Base-by-base conservation (phyloP, 2,113 vertebrate species). In the Brachyhypopomus occidentalis region DNA sequence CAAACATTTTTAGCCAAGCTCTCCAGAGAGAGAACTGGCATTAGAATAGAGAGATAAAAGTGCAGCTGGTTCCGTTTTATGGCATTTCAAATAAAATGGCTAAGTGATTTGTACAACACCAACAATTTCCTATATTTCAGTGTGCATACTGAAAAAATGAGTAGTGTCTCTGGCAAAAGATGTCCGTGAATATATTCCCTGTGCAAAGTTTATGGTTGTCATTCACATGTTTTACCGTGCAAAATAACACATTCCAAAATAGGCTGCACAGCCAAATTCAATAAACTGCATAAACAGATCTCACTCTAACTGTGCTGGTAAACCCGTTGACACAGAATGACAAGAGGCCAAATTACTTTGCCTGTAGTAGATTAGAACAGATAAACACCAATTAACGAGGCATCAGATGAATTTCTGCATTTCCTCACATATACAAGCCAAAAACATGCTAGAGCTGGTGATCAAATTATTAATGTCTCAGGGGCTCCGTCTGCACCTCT, bases 1-100 rank as follows among this genome's bases (percentile, higher is more conserved):
- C 55, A 75, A 74, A 72, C 30, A 62, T 78, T 66, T 56, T 22
- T 74, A 41, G 12, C 45, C 12, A 67, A 22, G 9, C 36, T 66
- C 38, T 30, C 45, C 22, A 77, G 60, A n/a, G n/a, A n/a, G n/a
- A n/a, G n/a, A n/a, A n/a, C 27, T 27, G 25, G 63, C 30, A 34
- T 34, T 67, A 16, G 12, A 2, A 52, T 52, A 52, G 9, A 1
- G 12, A 52, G 12, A 52, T 52, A 14, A 9, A 52, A 14, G 45
- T 52, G 45, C 45, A 52, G 45, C 45, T 52, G 45, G 45, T 30
- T 75, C 56, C 14, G 62, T 62, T 38, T 20, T 25, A 75, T 20
- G 34, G 4, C 34, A 38, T 36, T 12, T 23, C 38, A 19, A 14
- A 62, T 63, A 76, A 75, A 38, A 23, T 45, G n/a, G 11, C 16